Conservation (phyloP, 2,888 invertebrate genomes). For the Cepaea hortensis region DNA sequence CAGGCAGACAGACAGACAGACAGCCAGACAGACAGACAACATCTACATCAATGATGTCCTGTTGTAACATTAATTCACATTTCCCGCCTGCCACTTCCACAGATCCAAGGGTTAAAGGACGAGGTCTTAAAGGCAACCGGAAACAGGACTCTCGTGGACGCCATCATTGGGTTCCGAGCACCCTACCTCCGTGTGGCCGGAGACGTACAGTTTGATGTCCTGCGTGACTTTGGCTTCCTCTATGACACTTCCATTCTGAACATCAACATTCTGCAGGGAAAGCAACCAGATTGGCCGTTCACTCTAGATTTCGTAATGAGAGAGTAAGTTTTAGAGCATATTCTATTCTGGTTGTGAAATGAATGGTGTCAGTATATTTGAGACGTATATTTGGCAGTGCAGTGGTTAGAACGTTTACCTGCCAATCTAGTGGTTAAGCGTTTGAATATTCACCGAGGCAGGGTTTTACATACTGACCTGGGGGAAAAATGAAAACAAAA, state of each 20-base stretch:
- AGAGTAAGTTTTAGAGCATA: not conserved
- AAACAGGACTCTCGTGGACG: constrained; percentile 3
- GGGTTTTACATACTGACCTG: too few species aligned
- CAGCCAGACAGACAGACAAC: too few species aligned
- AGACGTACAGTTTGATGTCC: constrained; percentile 92
- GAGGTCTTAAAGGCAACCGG: not conserved
- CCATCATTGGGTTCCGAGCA: constrained; percentile 89
- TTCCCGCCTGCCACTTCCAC: not conserved
- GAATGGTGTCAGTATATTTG: too few species aligned
- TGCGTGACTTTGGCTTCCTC: constrained; percentile 93
- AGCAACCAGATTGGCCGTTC: constrained; percentile 95
- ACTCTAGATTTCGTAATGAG: constrained; percentile 83
- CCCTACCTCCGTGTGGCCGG: constrained; percentile 90
- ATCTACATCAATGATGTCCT: too few species aligned
- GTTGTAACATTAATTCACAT: not conserved
- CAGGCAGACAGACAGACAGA: too few species aligned
- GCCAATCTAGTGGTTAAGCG: too few species aligned
- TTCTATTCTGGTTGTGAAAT: too few species aligned
- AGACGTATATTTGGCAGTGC: too few species aligned
- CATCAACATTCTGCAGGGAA: constrained; percentile 89
- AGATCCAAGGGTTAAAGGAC: constrained; percentile 29
- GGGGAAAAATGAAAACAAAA: too few species aligned
- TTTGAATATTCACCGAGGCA: too few species aligned
- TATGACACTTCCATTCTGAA: constrained; percentile 95
- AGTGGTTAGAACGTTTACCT: too few species aligned